Evolutionary conservation across 2,797 vertebrate genomes (phyloP), one percentile per base, ranked within the genome.

Genomic region (Scarus forsteni): DNA sequence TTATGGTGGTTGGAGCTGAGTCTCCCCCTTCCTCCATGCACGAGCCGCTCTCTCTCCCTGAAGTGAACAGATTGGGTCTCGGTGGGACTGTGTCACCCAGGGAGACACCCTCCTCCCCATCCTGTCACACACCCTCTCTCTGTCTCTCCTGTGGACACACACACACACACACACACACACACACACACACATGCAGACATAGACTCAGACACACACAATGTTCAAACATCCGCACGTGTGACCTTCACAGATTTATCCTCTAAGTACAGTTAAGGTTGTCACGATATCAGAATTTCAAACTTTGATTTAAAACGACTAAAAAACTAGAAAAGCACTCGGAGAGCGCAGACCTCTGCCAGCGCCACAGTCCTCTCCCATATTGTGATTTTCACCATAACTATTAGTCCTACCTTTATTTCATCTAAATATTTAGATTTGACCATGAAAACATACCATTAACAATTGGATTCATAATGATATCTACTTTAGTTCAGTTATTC

Each of bases 31-130:
- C 43, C 50, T 50, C 61, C 55, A n/a, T 72, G 66, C 58, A 6
- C 11, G 61, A 77, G 62, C 72, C 19, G 66, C 69, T 77, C 50
- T 5, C 73, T 63, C 78, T 90, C 87, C 88, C 92, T 90, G 85
- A 85, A 88, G 89, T 92, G 93, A 95, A 95, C 94, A 95, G 94
- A 95, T 94, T 95, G 94, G 83, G 92, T 95, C 94, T 94, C 94
- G 35, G 93, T 93, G 94, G 94, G 94, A 95, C 88, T 63, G 81
- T 89, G 90, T 92, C 88, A 92, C 94, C 94, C 85, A 92, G 93
- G 92, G 94, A 94, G 94, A 89, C 85, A 85, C 90, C 76, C 88
- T 85, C 90, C 88, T 88, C 88, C 84, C 85, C 85, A 90, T 91
- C 85, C 92, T 88, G 86, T 92, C 78, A 86, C 79, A 80, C 79